Percentiles rank a stretch among this genome's conserved stretches.
phyloP scores from a whole-genome alignment of 2,888 invertebrate genomes.

The Leptogaster cylindrica region DNA sequence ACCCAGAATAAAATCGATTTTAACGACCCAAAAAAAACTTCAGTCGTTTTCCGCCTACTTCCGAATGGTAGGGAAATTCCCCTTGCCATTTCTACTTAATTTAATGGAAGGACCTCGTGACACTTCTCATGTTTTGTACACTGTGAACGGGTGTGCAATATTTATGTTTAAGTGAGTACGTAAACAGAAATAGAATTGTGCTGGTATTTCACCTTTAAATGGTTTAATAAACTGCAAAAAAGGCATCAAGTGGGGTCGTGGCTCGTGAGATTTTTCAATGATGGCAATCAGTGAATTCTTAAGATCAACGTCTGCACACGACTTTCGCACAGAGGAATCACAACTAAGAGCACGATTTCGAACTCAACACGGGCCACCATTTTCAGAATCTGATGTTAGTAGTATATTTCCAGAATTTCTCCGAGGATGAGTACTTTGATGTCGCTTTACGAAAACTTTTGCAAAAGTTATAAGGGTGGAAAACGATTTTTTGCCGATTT shows the following conservation, averaged over 20 bases:
- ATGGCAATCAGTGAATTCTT: conserved; percentile 33
- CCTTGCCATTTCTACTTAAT: background rate
- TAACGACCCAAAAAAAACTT: too few species aligned
- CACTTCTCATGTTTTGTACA: background rate
- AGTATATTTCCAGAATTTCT: too few species aligned
- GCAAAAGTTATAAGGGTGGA: conserved; percentile 33
- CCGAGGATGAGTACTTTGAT: conserved; percentile 12
- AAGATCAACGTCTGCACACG: conserved; percentile 35
- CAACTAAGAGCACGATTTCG: conserved; percentile 35
- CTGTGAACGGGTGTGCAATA: background rate
- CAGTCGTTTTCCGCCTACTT: too few species aligned
- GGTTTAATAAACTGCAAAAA: conserved; percentile 37
- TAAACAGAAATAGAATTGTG: conserved; percentile 12
- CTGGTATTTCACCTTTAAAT: conserved; percentile 25
- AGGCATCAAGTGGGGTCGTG: conserved; percentile 33
- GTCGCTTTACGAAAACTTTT: conserved; percentile 26
- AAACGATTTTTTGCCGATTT: conserved; percentile 34
- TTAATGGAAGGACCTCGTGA: background rate
- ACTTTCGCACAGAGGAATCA: conserved; percentile 24
- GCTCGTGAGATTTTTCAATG: conserved; percentile 38
- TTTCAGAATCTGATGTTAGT: too few species aligned
- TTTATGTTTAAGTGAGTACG: conserved; percentile 29
- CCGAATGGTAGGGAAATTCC: background rate
- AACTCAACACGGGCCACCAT: conserved; percentile 12
- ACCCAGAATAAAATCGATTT: too few species aligned